Evolutionary conservation across 2,113 vertebrate genomes (phyloP).

Genomic region (Noturus placidus): DNA sequence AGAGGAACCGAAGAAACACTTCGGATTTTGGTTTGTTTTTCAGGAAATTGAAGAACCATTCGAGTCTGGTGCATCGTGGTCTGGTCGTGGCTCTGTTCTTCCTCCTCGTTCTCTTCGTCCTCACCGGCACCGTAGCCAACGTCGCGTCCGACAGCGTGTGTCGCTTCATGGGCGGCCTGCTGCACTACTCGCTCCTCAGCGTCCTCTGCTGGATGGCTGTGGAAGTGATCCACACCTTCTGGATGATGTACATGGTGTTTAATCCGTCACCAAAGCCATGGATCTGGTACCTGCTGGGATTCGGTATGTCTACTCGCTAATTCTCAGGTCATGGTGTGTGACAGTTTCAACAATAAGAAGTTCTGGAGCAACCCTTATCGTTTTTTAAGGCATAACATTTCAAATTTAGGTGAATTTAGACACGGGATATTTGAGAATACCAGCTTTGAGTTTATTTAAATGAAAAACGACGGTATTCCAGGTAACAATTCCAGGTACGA

Average conservation of each 20-base stretch:
- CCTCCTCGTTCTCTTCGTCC: slow-evolving; percentile 68
- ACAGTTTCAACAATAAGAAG: background rate
- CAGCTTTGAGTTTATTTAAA: no score
- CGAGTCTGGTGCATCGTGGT: slow-evolving; percentile 64
- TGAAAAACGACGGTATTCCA: background rate
- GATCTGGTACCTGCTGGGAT: slow-evolving; percentile 67
- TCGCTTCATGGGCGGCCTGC: slow-evolving; percentile 51
- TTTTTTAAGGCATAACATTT: background rate
- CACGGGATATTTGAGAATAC: background rate
- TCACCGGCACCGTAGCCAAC: slow-evolving; percentile 68
- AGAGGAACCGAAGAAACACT: background rate
- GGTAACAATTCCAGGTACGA: background rate
- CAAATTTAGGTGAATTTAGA: background rate
- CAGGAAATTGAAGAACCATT: slow-evolving; percentile 58
- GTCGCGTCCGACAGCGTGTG: slow-evolving; percentile 55
- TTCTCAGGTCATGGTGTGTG: no score
- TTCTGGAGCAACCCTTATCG: background rate
- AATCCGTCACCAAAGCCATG: slow-evolving; percentile 54
- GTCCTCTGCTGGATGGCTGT: slow-evolving; percentile 75
- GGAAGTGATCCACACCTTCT: slow-evolving; percentile 73
- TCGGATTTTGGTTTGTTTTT: background rate
- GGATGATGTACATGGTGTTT: slow-evolving; percentile 70
- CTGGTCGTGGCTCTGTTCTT: slow-evolving; percentile 62
- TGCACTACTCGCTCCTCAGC: slow-evolving; percentile 73
- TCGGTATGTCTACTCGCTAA: slow-evolving; percentile 62